Evolutionary conservation across 2,888 invertebrate species (phyloP).

Genomic region (Lasioglossum villosulum): DNA sequence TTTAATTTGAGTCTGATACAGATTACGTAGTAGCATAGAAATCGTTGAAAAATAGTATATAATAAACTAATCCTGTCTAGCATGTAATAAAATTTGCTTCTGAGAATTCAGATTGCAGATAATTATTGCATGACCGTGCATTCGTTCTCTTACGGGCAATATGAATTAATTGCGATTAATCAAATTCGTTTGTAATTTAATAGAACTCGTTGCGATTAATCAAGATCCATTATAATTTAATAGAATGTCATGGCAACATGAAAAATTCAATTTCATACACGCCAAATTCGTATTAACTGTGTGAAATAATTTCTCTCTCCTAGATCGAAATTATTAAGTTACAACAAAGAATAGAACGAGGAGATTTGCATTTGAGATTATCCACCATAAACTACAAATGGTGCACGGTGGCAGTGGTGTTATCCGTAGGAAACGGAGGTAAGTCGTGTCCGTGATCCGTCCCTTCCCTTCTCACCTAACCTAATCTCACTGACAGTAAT

Average conservation of each 20-base stretch:
- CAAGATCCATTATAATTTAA: not conserved
- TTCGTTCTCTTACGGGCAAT: not conserved
- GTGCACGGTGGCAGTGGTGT: slow-evolving; percentile 61
- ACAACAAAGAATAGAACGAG: not conserved
- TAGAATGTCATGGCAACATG: not conserved
- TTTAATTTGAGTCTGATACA: not conserved
- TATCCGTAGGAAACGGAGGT: slow-evolving; percentile 52
- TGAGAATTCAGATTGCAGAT: not conserved
- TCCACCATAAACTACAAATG: slow-evolving; percentile 55
- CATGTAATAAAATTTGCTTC: not conserved
- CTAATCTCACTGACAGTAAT: slow-evolving; percentile 76
- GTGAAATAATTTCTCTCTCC: not conserved
- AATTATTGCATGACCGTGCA: not conserved
- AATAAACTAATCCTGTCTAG: not conserved
- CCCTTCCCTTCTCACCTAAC: slow-evolving; percentile 47
- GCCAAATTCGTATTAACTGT: no score
- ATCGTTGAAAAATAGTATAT: not conserved
- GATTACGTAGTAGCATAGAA: not conserved
- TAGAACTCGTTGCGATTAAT: not conserved
- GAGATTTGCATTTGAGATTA: not conserved
- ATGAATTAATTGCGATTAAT: not conserved
- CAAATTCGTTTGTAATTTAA: not conserved
- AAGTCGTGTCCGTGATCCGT: slow-evolving; percentile 41
- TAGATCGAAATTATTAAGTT: not conserved
- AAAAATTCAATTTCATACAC: not conserved